Conservation (phyloP, 2,888 invertebrate genomes). For the Chrysolina oricalcia region DNA sequence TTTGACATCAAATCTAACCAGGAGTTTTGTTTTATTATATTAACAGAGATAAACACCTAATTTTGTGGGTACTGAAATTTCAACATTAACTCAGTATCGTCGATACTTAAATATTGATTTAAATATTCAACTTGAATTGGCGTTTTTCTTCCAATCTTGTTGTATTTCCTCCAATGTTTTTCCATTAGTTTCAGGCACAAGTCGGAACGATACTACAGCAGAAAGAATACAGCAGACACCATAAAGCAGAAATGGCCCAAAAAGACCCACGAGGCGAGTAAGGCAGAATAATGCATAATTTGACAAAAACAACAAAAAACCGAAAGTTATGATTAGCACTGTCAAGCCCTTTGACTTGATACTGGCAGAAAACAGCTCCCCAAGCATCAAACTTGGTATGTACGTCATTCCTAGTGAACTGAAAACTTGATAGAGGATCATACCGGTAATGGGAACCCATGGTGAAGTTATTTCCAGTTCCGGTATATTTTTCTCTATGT, state of each 20-base stretch:
- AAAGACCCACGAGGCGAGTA: constrained; percentile 61
- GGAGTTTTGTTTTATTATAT: no score
- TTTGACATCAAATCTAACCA: no score
- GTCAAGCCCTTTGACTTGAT: constrained; percentile 64
- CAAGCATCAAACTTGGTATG: constrained; percentile 63
- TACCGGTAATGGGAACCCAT: constrained; percentile 64
- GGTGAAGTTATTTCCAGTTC: constrained; percentile 54
- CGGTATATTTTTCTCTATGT: constrained; percentile 52
- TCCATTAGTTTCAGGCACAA: constrained; percentile 68
- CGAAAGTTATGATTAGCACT: constrained; percentile 60
- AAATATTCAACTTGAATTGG: no score
- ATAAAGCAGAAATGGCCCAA: constrained; percentile 64
- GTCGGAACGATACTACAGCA: constrained; percentile 59
- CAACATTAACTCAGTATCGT: no score
- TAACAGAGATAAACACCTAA: no score
- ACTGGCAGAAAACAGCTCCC: constrained; percentile 65
- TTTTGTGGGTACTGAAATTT: no score
- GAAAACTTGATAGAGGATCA: constrained; percentile 60
- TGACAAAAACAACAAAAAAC: constrained; percentile 54
- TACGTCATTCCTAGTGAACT: constrained; percentile 62
- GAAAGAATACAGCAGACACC: constrained; percentile 58
- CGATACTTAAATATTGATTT: no score
- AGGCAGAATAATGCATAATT: constrained; percentile 65
- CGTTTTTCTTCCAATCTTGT: constrained; percentile 49
- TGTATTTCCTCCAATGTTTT: constrained; percentile 69